A percentile compares a stretch with the other conserved stretches of the same genome.
Evolutionary conservation across 2,797 vertebrate species (phyloP).

Genomic region (Philypnodon macrostomus): DNA sequence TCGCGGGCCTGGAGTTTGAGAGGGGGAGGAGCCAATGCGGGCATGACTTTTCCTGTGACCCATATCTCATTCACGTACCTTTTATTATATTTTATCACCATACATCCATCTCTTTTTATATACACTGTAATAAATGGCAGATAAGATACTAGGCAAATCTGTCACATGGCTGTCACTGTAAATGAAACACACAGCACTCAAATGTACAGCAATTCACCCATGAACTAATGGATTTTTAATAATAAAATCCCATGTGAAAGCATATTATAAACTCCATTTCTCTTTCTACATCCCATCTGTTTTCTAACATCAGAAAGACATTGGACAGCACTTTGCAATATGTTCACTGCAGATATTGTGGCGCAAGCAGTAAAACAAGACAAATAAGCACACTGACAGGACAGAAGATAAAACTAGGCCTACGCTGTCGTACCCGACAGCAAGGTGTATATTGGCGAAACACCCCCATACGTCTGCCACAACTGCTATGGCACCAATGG

Average conservation of each 20-base stretch:
- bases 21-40: background rate
- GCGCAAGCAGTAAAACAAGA: slow-evolving; percentile 15
- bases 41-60: slow-evolving; percentile 9
- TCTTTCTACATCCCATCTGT: slow-evolving; percentile 5
- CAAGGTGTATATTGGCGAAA: too few relatives aligned
- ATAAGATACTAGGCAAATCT: too few relatives aligned
- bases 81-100: background rate
- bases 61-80: slow-evolving; percentile 12
- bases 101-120: background rate
- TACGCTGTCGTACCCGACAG: too few relatives aligned
- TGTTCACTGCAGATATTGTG: slow-evolving; percentile 10
- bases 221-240: slow-evolving; percentile 19
- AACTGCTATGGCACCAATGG: too few relatives aligned
- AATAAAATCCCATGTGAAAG: slow-evolving; percentile 43
- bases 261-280: slow-evolving; percentile 15
- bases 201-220: background rate
- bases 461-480: too few relatives aligned
- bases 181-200: slow-evolving; percentile 6
- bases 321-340: slow-evolving; percentile 24
- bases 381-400: slow-evolving; percentile 11
- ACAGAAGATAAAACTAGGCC: slow-evolving; percentile 9
- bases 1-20: slow-evolving; percentile 32
- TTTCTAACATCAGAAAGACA: slow-evolving; percentile 21
- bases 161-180: background rate
- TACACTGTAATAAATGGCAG: background rate